Percentiles rank a stretch among this genome's conserved stretches.
phyloP scores from a whole-genome alignment of 2,888 invertebrate genomes.

The Vesta saturnalis region DNA sequence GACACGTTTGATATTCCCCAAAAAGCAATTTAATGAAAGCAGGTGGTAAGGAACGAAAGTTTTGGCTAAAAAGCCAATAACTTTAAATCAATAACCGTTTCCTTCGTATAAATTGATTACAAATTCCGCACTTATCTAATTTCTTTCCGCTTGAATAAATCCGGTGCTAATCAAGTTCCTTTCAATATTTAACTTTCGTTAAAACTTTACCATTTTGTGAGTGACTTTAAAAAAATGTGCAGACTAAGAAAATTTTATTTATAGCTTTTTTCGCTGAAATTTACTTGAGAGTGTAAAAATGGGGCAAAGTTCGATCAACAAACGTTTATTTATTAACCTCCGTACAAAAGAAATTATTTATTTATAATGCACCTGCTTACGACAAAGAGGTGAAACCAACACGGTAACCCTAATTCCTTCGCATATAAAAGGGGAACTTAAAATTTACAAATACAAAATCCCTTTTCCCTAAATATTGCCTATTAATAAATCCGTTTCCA shows the following conservation, averaged over 20 bases:
- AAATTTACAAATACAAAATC: too few relatives aligned
- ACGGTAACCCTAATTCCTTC: background rate
- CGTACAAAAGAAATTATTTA: background rate
- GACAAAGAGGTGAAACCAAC: background rate
- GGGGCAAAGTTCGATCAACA: background rate
- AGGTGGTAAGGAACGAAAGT: conserved; percentile 37
- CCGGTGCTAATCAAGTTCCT: conserved; percentile 46
- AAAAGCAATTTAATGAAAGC: conserved; percentile 32
- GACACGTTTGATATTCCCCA: conserved; percentile 29
- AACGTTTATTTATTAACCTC: background rate
- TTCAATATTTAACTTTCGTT: conserved; percentile 48
- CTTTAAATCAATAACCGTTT: conserved; percentile 42
- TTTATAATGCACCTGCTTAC: conserved; percentile 10
- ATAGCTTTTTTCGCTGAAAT: conserved; percentile 16
- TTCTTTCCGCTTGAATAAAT: conserved; percentile 45
- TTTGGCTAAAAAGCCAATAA: conserved; percentile 36
- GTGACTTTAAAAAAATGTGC: conserved; percentile 31
- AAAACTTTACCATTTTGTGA: conserved; percentile 40
- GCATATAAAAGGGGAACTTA: background rate
- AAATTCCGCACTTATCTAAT: conserved; percentile 46
- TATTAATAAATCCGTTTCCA: background rate
- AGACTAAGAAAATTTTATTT: conserved; percentile 37
- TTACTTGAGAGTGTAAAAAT: conserved; percentile 3
- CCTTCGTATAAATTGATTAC: conserved; percentile 45
- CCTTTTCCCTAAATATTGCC: background rate